phyloP scores from a whole-genome alignment of 37 sponge, comb jelly and placozoan species.

The Ianthella basta region DNA sequence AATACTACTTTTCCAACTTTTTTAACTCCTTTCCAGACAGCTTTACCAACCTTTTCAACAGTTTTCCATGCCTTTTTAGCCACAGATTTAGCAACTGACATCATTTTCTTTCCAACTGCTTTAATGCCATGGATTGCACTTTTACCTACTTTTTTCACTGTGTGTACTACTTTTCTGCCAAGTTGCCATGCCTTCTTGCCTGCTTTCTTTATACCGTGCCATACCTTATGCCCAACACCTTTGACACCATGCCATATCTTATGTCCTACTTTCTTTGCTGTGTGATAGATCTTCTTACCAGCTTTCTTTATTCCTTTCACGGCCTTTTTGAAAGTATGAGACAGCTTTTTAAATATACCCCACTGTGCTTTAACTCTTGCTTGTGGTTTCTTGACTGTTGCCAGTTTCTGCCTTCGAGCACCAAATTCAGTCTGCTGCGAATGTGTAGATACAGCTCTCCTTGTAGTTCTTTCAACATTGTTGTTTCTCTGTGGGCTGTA shows the following conservation, averaged over 20 bases:
- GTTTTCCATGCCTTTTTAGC: neutral
- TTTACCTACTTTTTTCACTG: neutral
- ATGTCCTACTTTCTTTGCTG: neutral
- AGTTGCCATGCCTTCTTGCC: neutral
- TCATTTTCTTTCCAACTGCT: neutral
- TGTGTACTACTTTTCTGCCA: neutral
- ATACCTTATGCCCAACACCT: neutral
- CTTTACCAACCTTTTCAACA: neutral
- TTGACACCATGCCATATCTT: neutral
- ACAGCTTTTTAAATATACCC: conserved; percentile 3
- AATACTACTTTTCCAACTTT: neutral
- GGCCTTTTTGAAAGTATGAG: neutral
- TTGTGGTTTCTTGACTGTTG: no score
- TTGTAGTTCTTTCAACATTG: no score
- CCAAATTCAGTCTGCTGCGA: no score
- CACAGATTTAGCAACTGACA: neutral
- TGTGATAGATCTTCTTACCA: neutral
- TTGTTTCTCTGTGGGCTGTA: no score
- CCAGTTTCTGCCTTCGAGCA: no score
- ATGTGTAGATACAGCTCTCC: no score
- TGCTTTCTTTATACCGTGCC: neutral
- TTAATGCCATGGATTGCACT: neutral
- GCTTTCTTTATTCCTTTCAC: neutral
- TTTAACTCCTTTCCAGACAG: conserved; percentile 11
- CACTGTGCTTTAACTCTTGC: conserved; percentile 6